Conservation (phyloP, 1,140 invertebrate genomes). For the Ips nitidus region DNA sequence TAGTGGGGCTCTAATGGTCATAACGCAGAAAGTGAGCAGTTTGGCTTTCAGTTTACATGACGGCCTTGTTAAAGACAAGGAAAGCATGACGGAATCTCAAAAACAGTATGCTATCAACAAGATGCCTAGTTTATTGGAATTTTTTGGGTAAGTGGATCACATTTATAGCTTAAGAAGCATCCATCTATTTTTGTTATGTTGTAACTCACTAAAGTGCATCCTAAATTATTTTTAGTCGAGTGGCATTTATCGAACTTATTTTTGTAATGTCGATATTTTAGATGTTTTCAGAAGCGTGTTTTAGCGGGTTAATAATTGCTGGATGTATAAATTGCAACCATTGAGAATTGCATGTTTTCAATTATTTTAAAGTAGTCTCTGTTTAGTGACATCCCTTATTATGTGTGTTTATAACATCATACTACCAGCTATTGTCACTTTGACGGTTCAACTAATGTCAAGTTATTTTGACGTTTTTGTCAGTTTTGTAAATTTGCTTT, state of each 20-base stretch:
- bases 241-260: too few species aligned
- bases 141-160: slow-evolving; percentile 60
- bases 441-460: too few species aligned
- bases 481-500: too few species aligned
- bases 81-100: slow-evolving; percentile 69
- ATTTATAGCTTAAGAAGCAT: neutral
- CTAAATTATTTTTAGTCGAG: neutral
- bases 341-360: neutral
- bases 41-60: slow-evolving; percentile 91
- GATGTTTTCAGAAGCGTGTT: too few species aligned
- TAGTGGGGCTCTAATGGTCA: slow-evolving; percentile 94
- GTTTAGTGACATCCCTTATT: too few species aligned
- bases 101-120: slow-evolving; percentile 69
- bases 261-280: too few species aligned
- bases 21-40: slow-evolving; percentile 92
- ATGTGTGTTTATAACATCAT: too few species aligned
- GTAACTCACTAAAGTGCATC: neutral
- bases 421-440: too few species aligned
- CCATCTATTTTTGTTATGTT: neutral
- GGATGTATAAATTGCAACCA: neutral
- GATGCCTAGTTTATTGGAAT: slow-evolving; percentile 76
- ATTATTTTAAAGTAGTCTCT: neutral
- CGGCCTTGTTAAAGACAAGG: slow-evolving; percentile 66
- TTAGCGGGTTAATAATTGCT: too few species aligned
- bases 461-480: too few species aligned